Evolutionary conservation across 2,888 invertebrate species (phyloP).

Genomic region (Ormyrus thymus): DNA sequence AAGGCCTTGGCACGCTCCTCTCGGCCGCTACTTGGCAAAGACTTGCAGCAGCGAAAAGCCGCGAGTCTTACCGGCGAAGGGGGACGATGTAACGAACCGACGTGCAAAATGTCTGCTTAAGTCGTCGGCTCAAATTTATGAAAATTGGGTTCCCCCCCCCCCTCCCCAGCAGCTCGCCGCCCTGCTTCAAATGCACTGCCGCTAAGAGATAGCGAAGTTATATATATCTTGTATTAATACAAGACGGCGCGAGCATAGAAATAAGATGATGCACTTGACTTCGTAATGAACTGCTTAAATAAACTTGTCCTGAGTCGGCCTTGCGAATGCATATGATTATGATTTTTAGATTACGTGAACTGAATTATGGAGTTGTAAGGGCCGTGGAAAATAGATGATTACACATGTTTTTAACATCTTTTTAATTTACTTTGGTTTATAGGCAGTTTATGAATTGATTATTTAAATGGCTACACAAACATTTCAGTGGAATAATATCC

Average conservation of each 20-base stretch:
- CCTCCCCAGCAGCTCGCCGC: too few relatives aligned
- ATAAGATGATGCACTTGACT: slow-evolving; percentile 6
- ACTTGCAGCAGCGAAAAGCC: slow-evolving; percentile 7
- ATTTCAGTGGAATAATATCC: too few relatives aligned
- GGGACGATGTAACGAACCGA: slow-evolving; percentile 28
- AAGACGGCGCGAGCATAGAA: not conserved
- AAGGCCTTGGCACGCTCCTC: slow-evolving; percentile 15
- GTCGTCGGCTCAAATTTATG: slow-evolving; percentile 37
- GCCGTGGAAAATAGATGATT: too few relatives aligned
- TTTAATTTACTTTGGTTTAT: too few relatives aligned
- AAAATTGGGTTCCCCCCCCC: slow-evolving; percentile 22
- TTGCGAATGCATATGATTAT: too few relatives aligned
- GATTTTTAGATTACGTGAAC: too few relatives aligned
- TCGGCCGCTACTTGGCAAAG: slow-evolving; percentile 22
- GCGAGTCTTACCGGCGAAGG: not conserved
- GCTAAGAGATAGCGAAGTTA: slow-evolving; percentile 24
- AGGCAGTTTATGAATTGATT: too few relatives aligned
- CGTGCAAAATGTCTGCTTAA: slow-evolving; percentile 38
- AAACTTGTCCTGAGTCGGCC: not conserved
- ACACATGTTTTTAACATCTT: too few relatives aligned
- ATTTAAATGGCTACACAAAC: too few relatives aligned
- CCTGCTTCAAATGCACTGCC: slow-evolving; percentile 1
- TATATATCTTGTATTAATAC: slow-evolving; percentile 5
- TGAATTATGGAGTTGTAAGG: too few relatives aligned
- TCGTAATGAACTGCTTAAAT: slow-evolving; percentile 1